phyloP scores from a whole-genome alignment of 1,140 invertebrate genomes.

The Goniozus legneri region DNA sequence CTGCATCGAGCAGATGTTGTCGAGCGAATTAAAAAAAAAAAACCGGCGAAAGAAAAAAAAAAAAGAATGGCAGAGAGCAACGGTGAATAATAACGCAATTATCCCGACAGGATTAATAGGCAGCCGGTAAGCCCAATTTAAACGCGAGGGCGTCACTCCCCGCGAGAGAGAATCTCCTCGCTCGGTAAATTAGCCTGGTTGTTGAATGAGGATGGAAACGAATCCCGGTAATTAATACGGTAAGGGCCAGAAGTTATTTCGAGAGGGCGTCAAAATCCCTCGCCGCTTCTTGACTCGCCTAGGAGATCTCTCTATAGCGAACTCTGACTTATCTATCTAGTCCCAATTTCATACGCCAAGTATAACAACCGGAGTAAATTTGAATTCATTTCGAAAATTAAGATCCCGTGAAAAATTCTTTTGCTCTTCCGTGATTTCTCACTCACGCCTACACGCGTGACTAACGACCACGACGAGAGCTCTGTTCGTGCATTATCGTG shows the following conservation, averaged over 20 bases:
- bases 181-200: conserved; percentile 36
- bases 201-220: conserved; percentile 38
- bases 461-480: conserved; percentile 22
- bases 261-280: conserved; percentile 17
- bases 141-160: conserved; percentile 14
- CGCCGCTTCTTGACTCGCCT: background rate
- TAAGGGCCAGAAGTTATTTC: conserved; percentile 40
- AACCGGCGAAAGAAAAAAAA: too few relatives aligned
- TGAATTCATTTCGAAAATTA: too few relatives aligned
- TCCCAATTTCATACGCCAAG: too few relatives aligned
- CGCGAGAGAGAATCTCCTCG: conserved; percentile 2
- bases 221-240: conserved; percentile 43
- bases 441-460: conserved; percentile 11
- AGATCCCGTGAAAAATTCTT: background rate
- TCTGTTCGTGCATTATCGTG: conserved; percentile 11
- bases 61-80: background rate
- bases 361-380: too few relatives aligned
- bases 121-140: conserved; percentile 17
- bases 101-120: conserved; percentile 25
- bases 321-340: too few relatives aligned
- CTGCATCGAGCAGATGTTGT: too few relatives aligned
- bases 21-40: too few relatives aligned
- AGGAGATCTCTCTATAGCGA: conserved; percentile 4
- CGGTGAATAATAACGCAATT: conserved; percentile 4
- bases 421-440: conserved; percentile 4